phyloP scores from a whole-genome alignment of 2,888 invertebrate genomes.

The Stomorhina lunata region DNA sequence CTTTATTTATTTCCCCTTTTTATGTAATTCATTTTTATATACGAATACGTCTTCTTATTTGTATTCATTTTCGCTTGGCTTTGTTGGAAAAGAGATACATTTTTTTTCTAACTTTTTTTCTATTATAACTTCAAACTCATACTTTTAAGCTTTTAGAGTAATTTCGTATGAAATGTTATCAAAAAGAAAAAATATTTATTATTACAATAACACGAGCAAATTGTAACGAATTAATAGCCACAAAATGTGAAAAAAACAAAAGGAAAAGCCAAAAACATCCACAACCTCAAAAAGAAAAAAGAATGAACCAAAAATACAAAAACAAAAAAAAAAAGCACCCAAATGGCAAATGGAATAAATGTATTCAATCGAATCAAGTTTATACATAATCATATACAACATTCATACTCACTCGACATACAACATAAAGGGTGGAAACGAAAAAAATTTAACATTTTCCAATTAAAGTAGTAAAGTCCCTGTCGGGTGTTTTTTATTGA shows the following conservation, averaged over 20 bases:
- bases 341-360: conserved; percentile 34
- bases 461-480: conserved; percentile 23
- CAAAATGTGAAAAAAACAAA: background rate
- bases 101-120: too few relatives aligned
- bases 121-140: background rate
- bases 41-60: background rate
- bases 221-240: conserved; percentile 55
- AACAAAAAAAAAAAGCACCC: conserved; percentile 29
- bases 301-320: too few relatives aligned
- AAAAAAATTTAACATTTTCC: conserved; percentile 28
- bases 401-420: background rate
- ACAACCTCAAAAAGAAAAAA: background rate
- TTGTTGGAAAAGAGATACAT: conserved; percentile 18
- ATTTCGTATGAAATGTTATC: background rate
- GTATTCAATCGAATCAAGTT: conserved; percentile 40
- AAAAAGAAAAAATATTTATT: conserved; percentile 31
- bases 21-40: background rate
- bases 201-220: conserved; percentile 29
- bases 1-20: conserved; percentile 28
- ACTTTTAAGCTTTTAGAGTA: background rate
- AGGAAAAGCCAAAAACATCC: conserved; percentile 7
- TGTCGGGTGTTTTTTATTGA: too few relatives aligned
- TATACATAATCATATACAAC: conserved; percentile 7
- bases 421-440: conserved; percentile 6
- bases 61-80: conserved; percentile 3